Evolutionary conservation across 2,113 vertebrate species (phyloP), one percentile per base, ranked within the genome.

Genomic region (Dicrurus megarhynchus): DNA sequence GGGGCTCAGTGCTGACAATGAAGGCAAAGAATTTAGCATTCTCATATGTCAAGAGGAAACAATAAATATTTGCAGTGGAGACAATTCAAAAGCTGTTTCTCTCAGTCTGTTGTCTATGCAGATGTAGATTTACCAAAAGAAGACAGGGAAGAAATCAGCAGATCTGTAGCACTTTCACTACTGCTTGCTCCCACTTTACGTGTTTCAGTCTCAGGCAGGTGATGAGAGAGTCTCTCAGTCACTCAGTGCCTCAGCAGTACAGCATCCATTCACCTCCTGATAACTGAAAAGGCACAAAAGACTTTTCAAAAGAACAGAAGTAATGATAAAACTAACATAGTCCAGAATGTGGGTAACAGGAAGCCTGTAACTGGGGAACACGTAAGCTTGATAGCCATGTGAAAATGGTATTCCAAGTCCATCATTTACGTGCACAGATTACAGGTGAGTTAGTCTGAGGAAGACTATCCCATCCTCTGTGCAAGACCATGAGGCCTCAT

Each of bases 51-150:
- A 87, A 52, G 13, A 59, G 5, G 13, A 37, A 90, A 75, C 46
- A 42, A 61, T 4, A 35, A 67, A 17, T 49, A 63, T 56, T 71
- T 81, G 26, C 20, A 57, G 9, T 17, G 7, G 16, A 69, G 11
- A 95, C 15, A 50, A 60, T 76, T 89, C 47, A 75, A 81, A 93
- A 78, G 16, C 14, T 56, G 11, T 82, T 89, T 79, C 47, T 64
- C 28, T 77, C n/a, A 26, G 22, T 65, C 57, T 81, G 16, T 26
- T 57, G 5, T 42, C 60, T 75, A 13, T 16, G 13, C 33, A 50
- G 24, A 79, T 3, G 20, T 7, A 52, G 39, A 67, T 59, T 78
- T 55, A 59, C 15, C 7, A 32, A 53, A 83, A 52, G 39, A 55
- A 80, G 41, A 15, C 42, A 79, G 26, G 32, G 39, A 91, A 77